phyloP scores from a whole-genome alignment of 2,797 vertebrate genomes.

The Atherinosoma microstoma region DNA sequence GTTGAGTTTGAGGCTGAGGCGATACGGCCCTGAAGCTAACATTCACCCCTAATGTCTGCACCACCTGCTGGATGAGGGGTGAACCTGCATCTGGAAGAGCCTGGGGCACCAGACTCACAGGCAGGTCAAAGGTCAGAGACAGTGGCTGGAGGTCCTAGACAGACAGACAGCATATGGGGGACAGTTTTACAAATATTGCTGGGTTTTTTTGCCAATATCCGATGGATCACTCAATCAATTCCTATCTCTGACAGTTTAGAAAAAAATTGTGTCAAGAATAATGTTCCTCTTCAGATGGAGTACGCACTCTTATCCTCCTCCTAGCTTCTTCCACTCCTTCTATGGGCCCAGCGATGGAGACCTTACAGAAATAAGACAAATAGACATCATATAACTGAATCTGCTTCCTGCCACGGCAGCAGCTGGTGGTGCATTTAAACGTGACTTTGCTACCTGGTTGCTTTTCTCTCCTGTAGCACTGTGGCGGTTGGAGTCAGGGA shows the following conservation, averaged over 20 bases:
- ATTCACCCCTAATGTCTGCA: conserved; percentile 81
- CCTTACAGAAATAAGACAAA: conserved; percentile 62
- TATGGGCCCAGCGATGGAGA: conserved; percentile 86
- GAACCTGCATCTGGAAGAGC: conserved; percentile 79
- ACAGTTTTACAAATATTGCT: conserved; percentile 49
- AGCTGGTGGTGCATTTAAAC: neutral
- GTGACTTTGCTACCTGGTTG: conserved; percentile 80
- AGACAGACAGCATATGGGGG: conserved; percentile 10
- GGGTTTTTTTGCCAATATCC: conserved; percentile 20
- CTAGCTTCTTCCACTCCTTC: conserved; percentile 85
- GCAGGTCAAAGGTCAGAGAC: conserved; percentile 85
- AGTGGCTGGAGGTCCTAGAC: conserved; percentile 85
- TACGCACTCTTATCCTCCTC: conserved; percentile 84
- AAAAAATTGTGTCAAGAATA: conserved; percentile 52
- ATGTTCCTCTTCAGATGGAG: conserved; percentile 34
- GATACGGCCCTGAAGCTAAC: conserved; percentile 80
- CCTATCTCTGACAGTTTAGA: conserved; percentile 35
- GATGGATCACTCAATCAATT: conserved; percentile 64
- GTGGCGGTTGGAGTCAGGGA: conserved; percentile 87
- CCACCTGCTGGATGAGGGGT: conserved; percentile 85
- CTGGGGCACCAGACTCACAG: conserved; percentile 79
- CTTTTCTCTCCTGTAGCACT: conserved; percentile 83
- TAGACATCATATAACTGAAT: neutral
- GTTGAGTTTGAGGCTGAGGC: conserved; percentile 71
- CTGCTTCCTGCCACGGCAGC: neutral